Percentiles rank a stretch among this genome's conserved stretches.
Conservation (phyloP, 1,140 invertebrate genomes). For the Micrasema minimum region DNA sequence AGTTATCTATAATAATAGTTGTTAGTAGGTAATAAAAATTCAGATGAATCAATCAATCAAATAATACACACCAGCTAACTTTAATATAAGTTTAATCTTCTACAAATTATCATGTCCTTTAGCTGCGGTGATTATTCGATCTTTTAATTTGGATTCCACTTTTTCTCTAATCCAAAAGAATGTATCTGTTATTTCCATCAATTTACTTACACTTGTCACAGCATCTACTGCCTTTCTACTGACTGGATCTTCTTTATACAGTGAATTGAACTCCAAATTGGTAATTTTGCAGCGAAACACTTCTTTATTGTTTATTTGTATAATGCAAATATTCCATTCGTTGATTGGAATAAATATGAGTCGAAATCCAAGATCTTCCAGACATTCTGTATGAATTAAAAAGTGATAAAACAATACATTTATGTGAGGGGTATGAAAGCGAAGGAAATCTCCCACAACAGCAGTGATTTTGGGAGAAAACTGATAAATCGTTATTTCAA, state of each 20-base stretch:
- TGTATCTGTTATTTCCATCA: slow-evolving; percentile 7
- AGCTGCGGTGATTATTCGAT: neutral
- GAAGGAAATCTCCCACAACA: no score
- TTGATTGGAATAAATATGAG: slow-evolving; percentile 19
- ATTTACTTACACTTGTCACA: slow-evolving; percentile 10
- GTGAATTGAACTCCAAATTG: slow-evolving; percentile 22
- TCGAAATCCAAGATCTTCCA: slow-evolving; percentile 25
- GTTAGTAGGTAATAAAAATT: no score
- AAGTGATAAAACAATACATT: no score
- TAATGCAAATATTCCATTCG: slow-evolving; percentile 21
- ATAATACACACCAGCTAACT: no score
- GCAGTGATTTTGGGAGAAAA: no score
- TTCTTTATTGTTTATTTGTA: slow-evolving; percentile 31
- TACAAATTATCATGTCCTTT: no score
- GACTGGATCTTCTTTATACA: slow-evolving; percentile 22
- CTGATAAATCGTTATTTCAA: no score
- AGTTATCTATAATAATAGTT: no score
- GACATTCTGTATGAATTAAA: slow-evolving; percentile 12
- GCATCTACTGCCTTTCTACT: slow-evolving; percentile 13
- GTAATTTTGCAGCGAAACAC: slow-evolving; percentile 25
- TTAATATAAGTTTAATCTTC: no score
- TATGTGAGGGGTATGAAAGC: no score
- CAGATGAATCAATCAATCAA: no score
- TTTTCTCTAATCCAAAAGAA: slow-evolving; percentile 27
- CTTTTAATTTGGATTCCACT: slow-evolving; percentile 3